These are phyloP conservation scores for Tauraco erythrolophus DNA, from an alignment of 2,113 vertebrate genomes.

Conservation along the genomic window DNA sequence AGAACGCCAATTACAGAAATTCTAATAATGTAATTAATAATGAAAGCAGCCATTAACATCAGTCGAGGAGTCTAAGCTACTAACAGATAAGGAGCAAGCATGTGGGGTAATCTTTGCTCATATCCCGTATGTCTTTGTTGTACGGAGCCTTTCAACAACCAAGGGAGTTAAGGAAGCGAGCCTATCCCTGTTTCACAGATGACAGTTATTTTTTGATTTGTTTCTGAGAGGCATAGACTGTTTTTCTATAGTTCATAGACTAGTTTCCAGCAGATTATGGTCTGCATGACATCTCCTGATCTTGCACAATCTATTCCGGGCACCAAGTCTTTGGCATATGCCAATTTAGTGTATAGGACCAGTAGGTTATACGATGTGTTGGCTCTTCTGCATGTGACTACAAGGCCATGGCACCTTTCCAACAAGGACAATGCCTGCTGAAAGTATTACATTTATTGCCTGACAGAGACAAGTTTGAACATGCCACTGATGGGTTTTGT, in stretches of 20 bases:
- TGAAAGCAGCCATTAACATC: background rate
- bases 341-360: background rate
- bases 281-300: background rate
- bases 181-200: background rate
- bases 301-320: background rate
- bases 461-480: background rate
- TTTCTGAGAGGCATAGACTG: background rate
- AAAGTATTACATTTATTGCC: background rate
- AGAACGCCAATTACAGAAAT: background rate
- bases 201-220: background rate
- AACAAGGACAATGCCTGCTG: background rate
- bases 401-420: background rate
- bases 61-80: background rate
- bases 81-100: background rate
- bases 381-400: background rate
- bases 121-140: background rate
- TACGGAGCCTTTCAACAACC: accelerated
- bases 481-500: background rate
- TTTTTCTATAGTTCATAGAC: background rate
- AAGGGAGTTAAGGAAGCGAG: accelerated
- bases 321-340: background rate
- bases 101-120: background rate
- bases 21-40: background rate
- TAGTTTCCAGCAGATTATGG: background rate
- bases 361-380: background rate